Evolutionary conservation across 2,888 invertebrate genomes (phyloP).

Genomic region (Quadriops clusia): DNA sequence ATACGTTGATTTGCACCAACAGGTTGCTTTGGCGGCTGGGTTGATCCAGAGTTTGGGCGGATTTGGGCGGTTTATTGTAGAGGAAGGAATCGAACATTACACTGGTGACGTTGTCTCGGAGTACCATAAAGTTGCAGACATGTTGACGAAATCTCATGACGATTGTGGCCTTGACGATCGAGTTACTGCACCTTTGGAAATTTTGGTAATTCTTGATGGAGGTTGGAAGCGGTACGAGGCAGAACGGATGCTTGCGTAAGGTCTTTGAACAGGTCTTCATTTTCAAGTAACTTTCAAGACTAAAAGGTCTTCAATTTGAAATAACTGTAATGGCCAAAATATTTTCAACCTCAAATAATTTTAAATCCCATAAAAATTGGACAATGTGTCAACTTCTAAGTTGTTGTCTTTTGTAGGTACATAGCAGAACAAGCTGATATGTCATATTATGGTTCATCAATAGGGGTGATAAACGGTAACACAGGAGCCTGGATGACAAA

Average conservation of each 20-base stretch:
- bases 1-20: constrained; percentile 33
- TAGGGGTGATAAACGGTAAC: constrained; percentile 51
- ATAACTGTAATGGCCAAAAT: too few species aligned
- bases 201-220: constrained; percentile 47
- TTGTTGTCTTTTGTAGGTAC: constrained; percentile 37
- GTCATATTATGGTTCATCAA: constrained; percentile 44
- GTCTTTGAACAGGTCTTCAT: too few species aligned
- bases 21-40: constrained; percentile 23
- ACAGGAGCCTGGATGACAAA: constrained; percentile 49
- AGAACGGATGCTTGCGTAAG: too few species aligned
- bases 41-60: constrained; percentile 22
- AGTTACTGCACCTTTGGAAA: too few species aligned
- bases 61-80: constrained; percentile 21
- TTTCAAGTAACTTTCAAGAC: too few species aligned
- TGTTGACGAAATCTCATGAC: too few species aligned
- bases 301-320: too few species aligned
- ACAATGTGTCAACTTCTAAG: too few species aligned
- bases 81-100: constrained; percentile 39
- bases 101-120: constrained; percentile 38
- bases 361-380: too few species aligned
- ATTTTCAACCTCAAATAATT: too few species aligned
- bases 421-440: constrained; percentile 47
- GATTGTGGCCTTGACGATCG: too few species aligned
- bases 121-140: constrained; percentile 42
- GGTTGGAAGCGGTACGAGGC: constrained; percentile 45